Conservation (phyloP, 2,113 vertebrate species). For the Calyptomena viridis region DNA sequence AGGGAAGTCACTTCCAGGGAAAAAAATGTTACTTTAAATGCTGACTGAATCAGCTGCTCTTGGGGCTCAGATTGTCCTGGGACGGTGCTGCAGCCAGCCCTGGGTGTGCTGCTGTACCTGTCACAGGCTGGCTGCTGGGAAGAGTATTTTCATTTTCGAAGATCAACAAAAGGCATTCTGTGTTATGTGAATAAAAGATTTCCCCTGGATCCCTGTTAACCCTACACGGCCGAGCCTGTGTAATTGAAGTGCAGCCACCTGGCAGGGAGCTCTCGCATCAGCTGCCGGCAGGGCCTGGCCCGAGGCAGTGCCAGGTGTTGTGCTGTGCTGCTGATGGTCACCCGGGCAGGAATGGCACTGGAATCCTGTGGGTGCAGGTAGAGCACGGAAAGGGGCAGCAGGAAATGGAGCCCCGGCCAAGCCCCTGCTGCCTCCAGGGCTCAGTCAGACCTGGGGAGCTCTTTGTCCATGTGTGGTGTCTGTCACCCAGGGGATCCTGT, state of each 20-base stretch:
- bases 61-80: not conserved
- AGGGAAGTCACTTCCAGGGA: not conserved
- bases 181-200: conserved; percentile 77
- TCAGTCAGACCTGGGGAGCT: not conserved
- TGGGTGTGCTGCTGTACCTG: conserved; percentile 37
- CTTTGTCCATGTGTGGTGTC: fast-evolving
- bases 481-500: no score
- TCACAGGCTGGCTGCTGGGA: conserved; percentile 38
- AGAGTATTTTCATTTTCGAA: conserved; percentile 74
- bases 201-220: conserved; percentile 78
- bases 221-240: conserved; percentile 87
- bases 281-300: conserved; percentile 83
- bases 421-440: fast-evolving
- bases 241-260: conserved; percentile 91
- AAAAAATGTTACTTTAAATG: not conserved
- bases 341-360: conserved; percentile 85
- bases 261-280: conserved; percentile 87
- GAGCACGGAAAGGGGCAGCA: not conserved
- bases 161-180: conserved; percentile 76
- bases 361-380: not conserved
- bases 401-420: fast-evolving
- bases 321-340: conserved; percentile 79
- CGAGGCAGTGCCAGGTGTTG: not conserved
- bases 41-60: not conserved
- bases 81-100: not conserved